phyloP scores from a whole-genome alignment of 2,113 vertebrate species.

The Podilymbus podiceps region DNA sequence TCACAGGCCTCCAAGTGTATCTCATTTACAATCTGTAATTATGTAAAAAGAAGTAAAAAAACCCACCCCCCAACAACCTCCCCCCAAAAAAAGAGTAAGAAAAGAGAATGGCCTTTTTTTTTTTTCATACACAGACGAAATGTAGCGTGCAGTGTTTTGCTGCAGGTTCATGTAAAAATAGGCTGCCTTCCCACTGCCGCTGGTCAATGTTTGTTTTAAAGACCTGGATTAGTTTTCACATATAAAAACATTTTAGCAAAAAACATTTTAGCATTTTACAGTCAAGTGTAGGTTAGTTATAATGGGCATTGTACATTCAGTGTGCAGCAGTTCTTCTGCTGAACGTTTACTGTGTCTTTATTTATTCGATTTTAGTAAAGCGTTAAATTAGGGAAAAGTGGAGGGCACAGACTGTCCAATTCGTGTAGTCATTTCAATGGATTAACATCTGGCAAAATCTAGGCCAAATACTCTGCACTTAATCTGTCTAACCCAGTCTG shows the following conservation, averaged over 20 bases:
- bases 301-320: background rate
- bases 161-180: background rate
- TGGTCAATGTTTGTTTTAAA: background rate
- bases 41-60: background rate
- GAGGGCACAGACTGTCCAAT: background rate
- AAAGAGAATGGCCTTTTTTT: background rate
- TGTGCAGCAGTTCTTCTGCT: background rate
- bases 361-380: background rate
- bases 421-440: background rate
- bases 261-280: background rate
- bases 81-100: background rate
- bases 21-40: background rate
- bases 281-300: background rate
- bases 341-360: background rate
- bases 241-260: background rate
- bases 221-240: background rate
- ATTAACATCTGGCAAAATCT: slow-evolving; percentile 17
- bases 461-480: background rate
- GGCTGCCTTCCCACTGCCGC: background rate
- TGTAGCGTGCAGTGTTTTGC: background rate
- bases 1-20: background rate
- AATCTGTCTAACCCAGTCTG: background rate
- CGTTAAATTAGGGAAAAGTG: background rate
- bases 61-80: too few species aligned
- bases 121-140: background rate